Evolutionary conservation across 2,888 invertebrate genomes (phyloP), one percentile per base, ranked within the genome.

Genomic region (Pammene aurita): DNA sequence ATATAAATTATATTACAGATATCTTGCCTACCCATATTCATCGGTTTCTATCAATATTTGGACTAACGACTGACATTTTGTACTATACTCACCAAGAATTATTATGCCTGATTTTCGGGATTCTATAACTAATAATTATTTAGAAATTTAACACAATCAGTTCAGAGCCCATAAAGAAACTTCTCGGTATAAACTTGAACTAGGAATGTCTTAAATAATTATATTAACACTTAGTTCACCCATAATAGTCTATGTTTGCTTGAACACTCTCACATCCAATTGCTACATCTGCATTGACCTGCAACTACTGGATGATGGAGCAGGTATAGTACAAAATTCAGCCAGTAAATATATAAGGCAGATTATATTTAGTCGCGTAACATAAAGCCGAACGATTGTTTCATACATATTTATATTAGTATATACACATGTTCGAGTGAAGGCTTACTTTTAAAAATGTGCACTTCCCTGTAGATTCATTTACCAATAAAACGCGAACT

Each of bases 11-110:
- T 70, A 70, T 56, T 69, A 64, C 52, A 63, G 41, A 64, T 46
- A 34, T 67, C 55, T 34, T 48, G 16, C 60, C 62, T 41, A 57
- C 66, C 71, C 72, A 57, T 67, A 54, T 65, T 50, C 60, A 46
- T 57, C 65, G 50, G 16, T 68, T 66, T 72, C 85, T 76, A 84
- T 87, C 87, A 88, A 88, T 85, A 88, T 85, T 88, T 87, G 70
- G 77, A 80, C 87, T 88, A 87, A 77, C 79, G 79, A 81, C 50
- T 65, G 38, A 60, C 52, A 14, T 34, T 70, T 67, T 62, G 38
- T 67, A 70, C 52, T 67, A 62, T 38, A 70, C 55, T 70, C 26
- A 50, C 66, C 26, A 38, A 10, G 10, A 50, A 18, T 50, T 50
- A 50, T 18, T 46, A 10, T 50, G 18, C 6, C 42, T 9, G 10